Evolutionary conservation across 2,797 vertebrate species (phyloP).

Genomic region (Argentina silus): DNA sequence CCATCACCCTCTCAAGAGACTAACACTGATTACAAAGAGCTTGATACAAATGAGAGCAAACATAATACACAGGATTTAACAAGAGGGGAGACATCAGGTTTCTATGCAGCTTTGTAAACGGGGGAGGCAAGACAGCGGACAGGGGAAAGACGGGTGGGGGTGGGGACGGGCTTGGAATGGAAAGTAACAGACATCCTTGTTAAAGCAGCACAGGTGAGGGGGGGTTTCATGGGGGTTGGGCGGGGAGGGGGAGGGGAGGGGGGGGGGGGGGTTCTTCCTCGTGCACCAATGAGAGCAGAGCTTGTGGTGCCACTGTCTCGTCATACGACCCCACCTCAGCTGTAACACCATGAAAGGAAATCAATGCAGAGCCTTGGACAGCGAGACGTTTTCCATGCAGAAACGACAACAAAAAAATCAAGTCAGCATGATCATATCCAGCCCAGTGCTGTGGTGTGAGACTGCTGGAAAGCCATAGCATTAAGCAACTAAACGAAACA

Average conservation of each 20-base stretch:
- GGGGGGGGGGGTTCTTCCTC: constrained; percentile 2
- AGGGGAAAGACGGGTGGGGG: constrained; percentile 20
- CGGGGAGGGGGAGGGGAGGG: not conserved
- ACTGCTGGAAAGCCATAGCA: not conserved
- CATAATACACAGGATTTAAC: constrained; percentile 55
- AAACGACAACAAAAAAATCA: not conserved
- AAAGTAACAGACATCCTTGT: constrained; percentile 74
- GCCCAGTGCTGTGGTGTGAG: not conserved
- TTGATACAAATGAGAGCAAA: constrained; percentile 63
- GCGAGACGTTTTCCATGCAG: constrained; percentile 6
- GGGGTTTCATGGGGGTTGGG: not conserved
- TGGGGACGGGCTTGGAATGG: not conserved
- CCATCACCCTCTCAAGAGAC: constrained; percentile 67
- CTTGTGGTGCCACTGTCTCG: not conserved
- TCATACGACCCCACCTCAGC: not conserved
- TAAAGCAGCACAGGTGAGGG: constrained; percentile 61
- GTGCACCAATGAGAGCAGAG: constrained; percentile 26
- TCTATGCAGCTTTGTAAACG: constrained; percentile 72
- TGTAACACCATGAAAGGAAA: not conserved
- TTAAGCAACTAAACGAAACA: not conserved
- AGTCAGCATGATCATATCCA: not conserved
- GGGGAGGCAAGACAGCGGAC: constrained; percentile 61
- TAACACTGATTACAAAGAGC: constrained; percentile 72
- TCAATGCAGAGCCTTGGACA: not conserved
- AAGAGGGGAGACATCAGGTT: constrained; percentile 36